Conservation (phyloP, 2,797 vertebrate species). For the Megaceryle alcyon region DNA sequence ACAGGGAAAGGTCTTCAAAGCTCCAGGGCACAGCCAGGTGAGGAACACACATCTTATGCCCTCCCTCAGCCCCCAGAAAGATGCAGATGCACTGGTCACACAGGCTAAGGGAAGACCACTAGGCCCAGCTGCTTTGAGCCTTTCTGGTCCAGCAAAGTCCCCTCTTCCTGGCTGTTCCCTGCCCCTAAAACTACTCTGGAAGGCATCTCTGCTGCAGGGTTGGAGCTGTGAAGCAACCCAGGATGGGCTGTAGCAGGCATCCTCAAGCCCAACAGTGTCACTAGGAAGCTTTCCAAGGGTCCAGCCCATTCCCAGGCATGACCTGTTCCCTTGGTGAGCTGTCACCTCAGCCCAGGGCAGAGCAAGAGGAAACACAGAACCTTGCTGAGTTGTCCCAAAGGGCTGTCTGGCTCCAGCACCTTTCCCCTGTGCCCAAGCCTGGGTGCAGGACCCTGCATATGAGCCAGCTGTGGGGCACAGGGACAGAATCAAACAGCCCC, state of each 20-base stretch:
- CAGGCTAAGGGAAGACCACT: neutral
- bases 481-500: neutral
- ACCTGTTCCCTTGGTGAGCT: neutral
- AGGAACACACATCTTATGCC: accelerated
- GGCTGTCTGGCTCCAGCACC: neutral
- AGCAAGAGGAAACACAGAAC: neutral
- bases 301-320: neutral
- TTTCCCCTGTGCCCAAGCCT: neutral
- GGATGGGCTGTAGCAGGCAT: neutral
- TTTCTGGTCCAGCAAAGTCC: neutral
- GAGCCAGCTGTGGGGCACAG: neutral
- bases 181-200: neutral
- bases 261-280: neutral
- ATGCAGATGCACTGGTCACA: accelerated
- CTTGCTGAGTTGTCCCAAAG: neutral
- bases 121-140: neutral
- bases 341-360: neutral
- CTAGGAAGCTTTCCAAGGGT: neutral
- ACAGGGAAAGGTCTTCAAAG: neutral
- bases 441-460: accelerated
- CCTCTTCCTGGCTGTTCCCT: neutral
- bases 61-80: neutral
- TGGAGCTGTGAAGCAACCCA: neutral
- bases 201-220: accelerated
- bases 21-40: neutral